These are phyloP conservation scores for Anoplolepis gracilipes DNA, from an alignment of 1,140 invertebrate genomes.

Conservation along the genomic window DNA sequence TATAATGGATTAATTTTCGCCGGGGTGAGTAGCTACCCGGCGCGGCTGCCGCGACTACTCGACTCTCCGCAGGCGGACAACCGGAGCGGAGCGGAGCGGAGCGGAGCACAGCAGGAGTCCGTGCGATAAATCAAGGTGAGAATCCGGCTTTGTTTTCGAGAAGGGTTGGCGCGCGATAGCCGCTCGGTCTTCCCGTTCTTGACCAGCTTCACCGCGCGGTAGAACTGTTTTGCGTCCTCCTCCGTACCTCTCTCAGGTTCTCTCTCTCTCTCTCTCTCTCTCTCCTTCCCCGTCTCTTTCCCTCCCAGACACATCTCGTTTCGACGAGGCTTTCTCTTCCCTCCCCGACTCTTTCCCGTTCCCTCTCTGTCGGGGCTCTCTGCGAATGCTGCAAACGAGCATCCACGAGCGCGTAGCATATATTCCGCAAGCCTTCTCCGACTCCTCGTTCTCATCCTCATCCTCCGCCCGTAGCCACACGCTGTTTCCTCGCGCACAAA, in stretches of 20 bases:
- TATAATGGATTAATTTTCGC: slow-evolving; percentile 76
- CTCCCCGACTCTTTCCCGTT: slow-evolving; percentile 45
- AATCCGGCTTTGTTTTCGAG: slow-evolving; percentile 75
- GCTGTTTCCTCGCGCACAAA: slow-evolving; percentile 48
- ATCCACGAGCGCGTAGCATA: slow-evolving; percentile 74
- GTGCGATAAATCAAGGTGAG: slow-evolving; percentile 75
- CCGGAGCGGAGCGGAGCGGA: slow-evolving; percentile 30
- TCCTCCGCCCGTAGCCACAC: slow-evolving; percentile 26
- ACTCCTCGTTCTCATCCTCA: slow-evolving; percentile 13
- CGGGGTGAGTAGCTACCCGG: slow-evolving; percentile 60
- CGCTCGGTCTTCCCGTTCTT: slow-evolving; percentile 62
- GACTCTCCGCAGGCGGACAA: slow-evolving; percentile 2
- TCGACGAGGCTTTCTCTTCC: slow-evolving; percentile 41
- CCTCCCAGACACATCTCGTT: slow-evolving; percentile 20
- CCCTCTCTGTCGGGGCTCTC: slow-evolving; percentile 48
- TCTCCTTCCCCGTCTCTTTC: slow-evolving; percentile 41
- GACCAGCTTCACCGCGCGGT: slow-evolving; percentile 62
- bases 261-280: slow-evolving; percentile 49
- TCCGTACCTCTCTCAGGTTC: not conserved
- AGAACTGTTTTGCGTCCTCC: slow-evolving; percentile 40
- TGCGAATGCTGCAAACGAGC: slow-evolving; percentile 72
- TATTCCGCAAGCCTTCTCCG: slow-evolving; percentile 66
- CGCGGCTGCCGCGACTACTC: slow-evolving; percentile 14
- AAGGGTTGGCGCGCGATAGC: slow-evolving; percentile 67
- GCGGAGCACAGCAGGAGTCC: slow-evolving; percentile 36